phyloP scores from a whole-genome alignment of 2,113 vertebrate genomes.

The Hydropotes inermis region DNA sequence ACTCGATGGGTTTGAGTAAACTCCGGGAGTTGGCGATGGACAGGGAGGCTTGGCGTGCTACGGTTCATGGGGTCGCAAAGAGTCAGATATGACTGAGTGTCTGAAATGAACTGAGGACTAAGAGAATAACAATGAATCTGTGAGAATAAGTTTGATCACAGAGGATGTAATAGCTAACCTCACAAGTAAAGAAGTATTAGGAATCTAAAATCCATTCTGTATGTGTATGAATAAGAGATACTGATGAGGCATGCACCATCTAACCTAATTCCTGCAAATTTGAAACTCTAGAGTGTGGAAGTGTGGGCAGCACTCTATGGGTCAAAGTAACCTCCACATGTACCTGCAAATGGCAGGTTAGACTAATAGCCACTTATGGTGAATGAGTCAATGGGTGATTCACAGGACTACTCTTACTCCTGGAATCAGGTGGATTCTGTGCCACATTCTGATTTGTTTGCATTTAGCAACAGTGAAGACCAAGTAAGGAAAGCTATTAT shows the following conservation, averaged over 20 bases:
- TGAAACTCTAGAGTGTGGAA: neutral
- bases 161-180: neutral
- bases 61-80: too few species aligned
- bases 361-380: neutral
- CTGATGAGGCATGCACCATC: neutral
- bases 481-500: slow-evolving; percentile 30
- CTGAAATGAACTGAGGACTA: neutral
- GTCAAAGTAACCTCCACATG: neutral
- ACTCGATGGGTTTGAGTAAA: too few species aligned
- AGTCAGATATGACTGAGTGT: too few species aligned
- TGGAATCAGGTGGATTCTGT: slow-evolving; percentile 13
- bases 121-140: neutral
- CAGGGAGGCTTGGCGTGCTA: too few species aligned
- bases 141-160: neutral
- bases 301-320: neutral
- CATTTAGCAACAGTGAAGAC: slow-evolving; percentile 34
- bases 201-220: neutral
- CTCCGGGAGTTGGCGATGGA: too few species aligned
- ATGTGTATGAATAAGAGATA: neutral
- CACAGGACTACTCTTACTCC: neutral
- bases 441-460: slow-evolving; percentile 10
- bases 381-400: slow-evolving; percentile 29
- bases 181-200: neutral
- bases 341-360: neutral
- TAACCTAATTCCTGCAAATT: neutral